phyloP scores from a whole-genome alignment of 92 coral and sea anemone species.

The Parazoanthus swiftii region DNA sequence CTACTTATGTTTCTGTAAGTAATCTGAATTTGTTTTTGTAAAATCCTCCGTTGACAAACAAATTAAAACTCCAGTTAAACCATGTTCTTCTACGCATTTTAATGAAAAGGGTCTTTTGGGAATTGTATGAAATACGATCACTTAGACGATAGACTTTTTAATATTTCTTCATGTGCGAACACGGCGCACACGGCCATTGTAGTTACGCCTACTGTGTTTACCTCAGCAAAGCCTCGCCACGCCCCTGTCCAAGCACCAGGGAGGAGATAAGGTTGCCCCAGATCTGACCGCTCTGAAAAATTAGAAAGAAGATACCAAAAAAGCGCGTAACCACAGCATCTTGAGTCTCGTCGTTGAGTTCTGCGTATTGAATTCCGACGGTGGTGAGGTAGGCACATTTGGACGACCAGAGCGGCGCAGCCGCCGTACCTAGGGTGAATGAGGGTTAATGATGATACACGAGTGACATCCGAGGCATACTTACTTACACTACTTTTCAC shows the following conservation, averaged over 20 bases:
- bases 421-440: conserved; percentile 60
- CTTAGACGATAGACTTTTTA: too few relatives aligned
- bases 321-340: conserved; percentile 76
- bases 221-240: conserved; percentile 48
- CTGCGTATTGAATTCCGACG: conserved; percentile 70
- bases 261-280: conserved; percentile 86
- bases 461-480: background rate
- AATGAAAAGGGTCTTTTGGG: too few relatives aligned
- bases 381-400: conserved; percentile 84
- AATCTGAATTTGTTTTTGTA: too few relatives aligned
- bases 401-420: conserved; percentile 85
- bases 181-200: background rate
- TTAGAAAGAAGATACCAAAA: conserved; percentile 73
- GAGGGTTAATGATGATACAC: background rate
- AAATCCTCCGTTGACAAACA: too few relatives aligned
- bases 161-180: too few relatives aligned
- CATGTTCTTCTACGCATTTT: too few relatives aligned
- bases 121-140: too few relatives aligned
- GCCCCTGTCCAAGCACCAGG: conserved; percentile 60
- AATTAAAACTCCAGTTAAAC: too few relatives aligned
- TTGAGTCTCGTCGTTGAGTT: conserved; percentile 57
- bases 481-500: too few relatives aligned
- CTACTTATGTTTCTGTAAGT: too few relatives aligned
- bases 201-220: background rate
- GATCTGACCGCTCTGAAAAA: conserved; percentile 76